phyloP scores from a whole-genome alignment of 1,140 invertebrate species.

The Pseudomyrmex sp. region DNA sequence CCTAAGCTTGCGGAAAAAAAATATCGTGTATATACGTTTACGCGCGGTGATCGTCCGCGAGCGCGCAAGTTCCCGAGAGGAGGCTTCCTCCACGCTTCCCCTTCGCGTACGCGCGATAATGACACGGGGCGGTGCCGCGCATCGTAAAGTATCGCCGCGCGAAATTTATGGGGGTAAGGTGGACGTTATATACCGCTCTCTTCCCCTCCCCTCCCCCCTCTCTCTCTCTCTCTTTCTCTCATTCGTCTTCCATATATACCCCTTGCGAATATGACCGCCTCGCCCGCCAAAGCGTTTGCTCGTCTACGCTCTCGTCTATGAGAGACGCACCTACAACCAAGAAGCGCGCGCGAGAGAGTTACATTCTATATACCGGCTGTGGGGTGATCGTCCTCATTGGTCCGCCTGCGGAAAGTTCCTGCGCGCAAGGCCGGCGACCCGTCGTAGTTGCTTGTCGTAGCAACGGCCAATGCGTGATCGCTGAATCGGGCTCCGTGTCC shows the following conservation, averaged over 20 bases:
- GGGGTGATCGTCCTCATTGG: conserved; percentile 59
- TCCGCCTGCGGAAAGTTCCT: conserved; percentile 28
- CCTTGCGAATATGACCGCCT: conserved; percentile 5
- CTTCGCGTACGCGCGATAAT: conserved; percentile 75
- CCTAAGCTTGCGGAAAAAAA: conserved; percentile 54
- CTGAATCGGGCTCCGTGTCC: conserved; percentile 32
- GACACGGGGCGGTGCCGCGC: conserved; percentile 78
- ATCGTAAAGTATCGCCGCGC: conserved; percentile 79
- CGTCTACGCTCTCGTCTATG: conserved; percentile 44
- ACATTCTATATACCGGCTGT: not conserved
- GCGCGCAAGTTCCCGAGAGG: conserved; percentile 16
- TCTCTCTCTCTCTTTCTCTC: conserved; percentile 58
- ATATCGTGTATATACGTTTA: conserved; percentile 27
- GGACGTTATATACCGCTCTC: conserved; percentile 58
- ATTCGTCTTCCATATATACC: not conserved
- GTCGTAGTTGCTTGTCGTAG: not conserved
- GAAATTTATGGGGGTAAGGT: conserved; percentile 80
- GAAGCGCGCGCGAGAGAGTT: conserved; percentile 12
- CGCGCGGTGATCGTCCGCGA: not conserved
- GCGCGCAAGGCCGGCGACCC: conserved; percentile 25
- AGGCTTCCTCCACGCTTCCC: conserved; percentile 50
- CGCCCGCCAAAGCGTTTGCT: not conserved
- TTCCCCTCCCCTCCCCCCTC: not conserved
- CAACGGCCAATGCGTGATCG: conserved; percentile 7
- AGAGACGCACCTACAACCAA: conserved; percentile 59